phyloP scores from a whole-genome alignment of 2,797 vertebrate genomes.

The Acanthopagrus latus region DNA sequence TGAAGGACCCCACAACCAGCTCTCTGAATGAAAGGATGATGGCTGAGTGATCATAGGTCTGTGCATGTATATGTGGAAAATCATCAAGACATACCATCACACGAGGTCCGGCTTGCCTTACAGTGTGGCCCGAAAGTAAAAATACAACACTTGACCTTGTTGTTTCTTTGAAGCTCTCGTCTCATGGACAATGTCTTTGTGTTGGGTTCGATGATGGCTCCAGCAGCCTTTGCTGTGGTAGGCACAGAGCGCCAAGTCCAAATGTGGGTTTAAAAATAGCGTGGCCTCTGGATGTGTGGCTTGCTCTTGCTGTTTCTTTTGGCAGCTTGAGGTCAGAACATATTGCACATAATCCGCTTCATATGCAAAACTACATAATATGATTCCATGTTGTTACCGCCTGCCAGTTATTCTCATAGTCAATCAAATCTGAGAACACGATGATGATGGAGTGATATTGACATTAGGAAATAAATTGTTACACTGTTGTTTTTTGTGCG shows the following conservation, averaged over 20 bases:
- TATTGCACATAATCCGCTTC: constrained; percentile 75
- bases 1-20: constrained; percentile 53
- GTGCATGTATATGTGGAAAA: constrained; percentile 30
- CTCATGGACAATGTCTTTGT: constrained; percentile 75
- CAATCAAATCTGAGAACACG: constrained; percentile 55
- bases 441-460: constrained; percentile 48
- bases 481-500: constrained; percentile 52
- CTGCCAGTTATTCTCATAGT: constrained; percentile 64
- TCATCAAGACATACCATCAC: constrained; percentile 36
- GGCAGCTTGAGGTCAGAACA: constrained; percentile 72
- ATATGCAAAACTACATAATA: constrained; percentile 67
- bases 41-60: constrained; percentile 71
- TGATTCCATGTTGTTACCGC: constrained; percentile 42
- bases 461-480: constrained; percentile 64
- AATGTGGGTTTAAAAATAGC: constrained; percentile 82
- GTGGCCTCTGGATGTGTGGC: constrained; percentile 74
- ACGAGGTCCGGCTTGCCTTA: constrained; percentile 44
- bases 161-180: constrained; percentile 71
- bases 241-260: constrained; percentile 59
- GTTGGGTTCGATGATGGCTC: constrained; percentile 63
- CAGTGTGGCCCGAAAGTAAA: constrained; percentile 52
- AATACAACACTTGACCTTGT: constrained; percentile 78
- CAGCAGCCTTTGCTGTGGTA: constrained; percentile 79
- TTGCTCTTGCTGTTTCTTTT: constrained; percentile 77
- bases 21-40: constrained; percentile 46